A percentile compares a stretch with the other conserved stretches of the same genome.
Evolutionary conservation across 1,140 invertebrate genomes (phyloP).

Genomic region (Pissodes strobi): DNA sequence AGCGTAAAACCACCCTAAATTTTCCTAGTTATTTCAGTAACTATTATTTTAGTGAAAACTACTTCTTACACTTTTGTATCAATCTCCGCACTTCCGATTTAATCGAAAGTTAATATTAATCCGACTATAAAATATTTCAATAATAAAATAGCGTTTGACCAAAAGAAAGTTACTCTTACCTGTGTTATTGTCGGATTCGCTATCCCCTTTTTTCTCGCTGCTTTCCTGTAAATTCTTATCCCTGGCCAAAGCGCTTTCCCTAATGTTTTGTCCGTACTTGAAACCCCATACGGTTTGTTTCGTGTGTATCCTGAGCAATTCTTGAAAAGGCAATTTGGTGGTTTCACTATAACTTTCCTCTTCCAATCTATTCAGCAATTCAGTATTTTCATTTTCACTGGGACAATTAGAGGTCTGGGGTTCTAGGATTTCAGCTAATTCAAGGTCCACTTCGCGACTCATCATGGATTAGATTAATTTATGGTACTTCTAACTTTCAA

Average conservation of each 20-base stretch:
- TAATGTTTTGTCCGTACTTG: slow-evolving; percentile 46
- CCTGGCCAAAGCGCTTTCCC: slow-evolving; percentile 36
- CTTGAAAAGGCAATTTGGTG: slow-evolving; percentile 40
- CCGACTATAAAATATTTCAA: too few relatives aligned
- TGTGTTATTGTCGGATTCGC: slow-evolving; percentile 7
- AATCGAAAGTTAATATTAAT: too few relatives aligned
- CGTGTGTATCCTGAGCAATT: slow-evolving; percentile 43
- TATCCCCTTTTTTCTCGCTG: slow-evolving; percentile 22
- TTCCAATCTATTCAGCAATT: slow-evolving; percentile 25
- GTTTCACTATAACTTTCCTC: slow-evolving; percentile 42
- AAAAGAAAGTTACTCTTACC: too few relatives aligned
- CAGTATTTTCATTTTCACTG: slow-evolving; percentile 22
- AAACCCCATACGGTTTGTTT: slow-evolving; percentile 48
- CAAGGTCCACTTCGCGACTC: too few relatives aligned
- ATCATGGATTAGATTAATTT: too few relatives aligned
- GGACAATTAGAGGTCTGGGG: neutral
- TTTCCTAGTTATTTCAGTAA: too few relatives aligned
- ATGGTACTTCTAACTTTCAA: too few relatives aligned
- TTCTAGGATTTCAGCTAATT: neutral
- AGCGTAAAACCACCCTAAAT: too few relatives aligned
- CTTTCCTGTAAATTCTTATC: slow-evolving; percentile 36
- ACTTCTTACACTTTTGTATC: too few relatives aligned
- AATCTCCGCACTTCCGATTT: too few relatives aligned
- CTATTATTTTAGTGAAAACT: too few relatives aligned
- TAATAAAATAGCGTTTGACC: too few relatives aligned